These are phyloP conservation scores for Drosophila setosimentum DNA, from an alignment of 2,888 invertebrate species.

Conservation along the genomic window DNA sequence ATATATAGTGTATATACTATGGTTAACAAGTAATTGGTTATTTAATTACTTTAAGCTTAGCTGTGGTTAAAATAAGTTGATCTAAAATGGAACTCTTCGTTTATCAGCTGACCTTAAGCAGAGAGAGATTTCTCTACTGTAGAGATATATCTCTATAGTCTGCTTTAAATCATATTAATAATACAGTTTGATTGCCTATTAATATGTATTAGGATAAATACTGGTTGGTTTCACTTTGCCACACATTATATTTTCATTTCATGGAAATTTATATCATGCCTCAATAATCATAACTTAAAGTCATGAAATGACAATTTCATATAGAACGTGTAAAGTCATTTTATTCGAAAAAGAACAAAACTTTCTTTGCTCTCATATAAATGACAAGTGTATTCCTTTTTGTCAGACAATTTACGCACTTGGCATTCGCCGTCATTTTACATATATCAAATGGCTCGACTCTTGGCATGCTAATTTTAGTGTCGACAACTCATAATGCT, in stretches of 20 bases:
- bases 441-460: constrained; percentile 29
- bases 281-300: constrained; percentile 31
- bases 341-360: background rate
- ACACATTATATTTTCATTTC: background rate
- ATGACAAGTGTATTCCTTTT: constrained; percentile 44
- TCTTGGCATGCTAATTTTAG: constrained; percentile 47
- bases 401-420: constrained; percentile 54
- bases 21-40: constrained; percentile 5
- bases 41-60: constrained; percentile 10
- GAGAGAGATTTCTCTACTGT: too few relatives aligned
- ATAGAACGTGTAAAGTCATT: constrained; percentile 1
- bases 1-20: background rate
- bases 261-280: background rate
- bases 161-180: background rate
- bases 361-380: constrained; percentile 25
- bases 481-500: constrained; percentile 32
- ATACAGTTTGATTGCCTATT: background rate
- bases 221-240: background rate
- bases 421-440: constrained; percentile 12
- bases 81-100: too few relatives aligned
- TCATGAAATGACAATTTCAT: constrained; percentile 37
- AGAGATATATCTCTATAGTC: background rate
- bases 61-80: background rate
- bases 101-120: background rate
- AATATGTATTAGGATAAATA: background rate